These are phyloP conservation scores for Zaprionus camerounensis DNA, from an alignment of 1,140 invertebrate genomes.

Conservation along the genomic window DNA sequence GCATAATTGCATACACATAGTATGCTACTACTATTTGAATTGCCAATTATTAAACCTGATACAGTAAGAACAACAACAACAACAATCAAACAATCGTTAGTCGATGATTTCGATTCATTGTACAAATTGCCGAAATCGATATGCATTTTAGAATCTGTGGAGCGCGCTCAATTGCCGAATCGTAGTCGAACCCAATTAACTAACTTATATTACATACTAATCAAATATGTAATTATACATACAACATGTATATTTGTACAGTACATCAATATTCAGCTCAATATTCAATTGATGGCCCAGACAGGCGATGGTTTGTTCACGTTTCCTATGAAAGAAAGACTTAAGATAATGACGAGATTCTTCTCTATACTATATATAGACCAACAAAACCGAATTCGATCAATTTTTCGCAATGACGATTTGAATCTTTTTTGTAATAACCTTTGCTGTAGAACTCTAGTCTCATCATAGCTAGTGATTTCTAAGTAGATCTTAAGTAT, in stretches of 20 bases:
- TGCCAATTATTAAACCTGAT: slow-evolving; percentile 9
- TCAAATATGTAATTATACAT: slow-evolving; percentile 36
- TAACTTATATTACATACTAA: neutral
- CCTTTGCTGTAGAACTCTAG: slow-evolving; percentile 33
- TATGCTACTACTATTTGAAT: slow-evolving; percentile 25
- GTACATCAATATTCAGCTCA: slow-evolving; percentile 3
- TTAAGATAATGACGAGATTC: slow-evolving; percentile 12
- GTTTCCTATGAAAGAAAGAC: slow-evolving; percentile 59
- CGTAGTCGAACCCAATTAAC: slow-evolving; percentile 30
- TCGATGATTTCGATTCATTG: slow-evolving; percentile 34
- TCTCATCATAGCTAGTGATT: slow-evolving; percentile 16
- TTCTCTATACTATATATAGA: slow-evolving; percentile 14
- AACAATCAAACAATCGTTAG: slow-evolving; percentile 6
- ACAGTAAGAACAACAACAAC: neutral
- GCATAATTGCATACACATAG: slow-evolving; percentile 10
- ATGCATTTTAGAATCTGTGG: slow-evolving; percentile 44
- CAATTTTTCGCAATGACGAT: slow-evolving; percentile 19
- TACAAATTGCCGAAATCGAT: slow-evolving; percentile 40
- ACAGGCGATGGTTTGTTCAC: slow-evolving; percentile 61
- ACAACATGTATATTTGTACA: slow-evolving; percentile 16
- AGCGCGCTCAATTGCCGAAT: slow-evolving; percentile 33
- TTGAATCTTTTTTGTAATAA: slow-evolving; percentile 25
- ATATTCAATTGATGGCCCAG: neutral
- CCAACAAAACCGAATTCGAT: slow-evolving; percentile 28
- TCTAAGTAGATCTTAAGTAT: slow-evolving; percentile 28